These are phyloP conservation scores for Aromia moschata DNA, from an alignment of 2,888 invertebrate genomes.

Conservation along the genomic window DNA sequence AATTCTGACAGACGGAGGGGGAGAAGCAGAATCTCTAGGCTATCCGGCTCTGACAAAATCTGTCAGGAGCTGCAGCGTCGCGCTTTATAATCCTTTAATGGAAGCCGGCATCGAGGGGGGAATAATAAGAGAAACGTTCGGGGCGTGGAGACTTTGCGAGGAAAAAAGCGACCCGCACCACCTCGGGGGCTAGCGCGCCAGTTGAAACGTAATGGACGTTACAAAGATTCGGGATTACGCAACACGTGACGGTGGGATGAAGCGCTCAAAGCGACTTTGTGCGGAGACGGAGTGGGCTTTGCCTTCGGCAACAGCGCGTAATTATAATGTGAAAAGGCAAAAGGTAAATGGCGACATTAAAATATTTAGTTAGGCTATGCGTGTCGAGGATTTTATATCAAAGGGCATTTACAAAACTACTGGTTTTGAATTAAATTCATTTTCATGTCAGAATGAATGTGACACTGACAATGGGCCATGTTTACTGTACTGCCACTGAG, in stretches of 20 bases:
- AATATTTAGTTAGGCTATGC: no score
- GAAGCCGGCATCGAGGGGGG: conserved; percentile 38
- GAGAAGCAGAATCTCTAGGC: conserved; percentile 37
- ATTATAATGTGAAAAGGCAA: no score
- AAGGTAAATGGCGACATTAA: no score
- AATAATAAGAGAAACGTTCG: conserved; percentile 36
- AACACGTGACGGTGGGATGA: not conserved
- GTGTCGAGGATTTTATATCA: no score
- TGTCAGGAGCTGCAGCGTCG: conserved; percentile 41
- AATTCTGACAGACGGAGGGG: conserved; percentile 46
- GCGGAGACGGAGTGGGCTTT: no score
- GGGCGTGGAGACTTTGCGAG: conserved; percentile 29
- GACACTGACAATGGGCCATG: no score
- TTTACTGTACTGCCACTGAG: no score
- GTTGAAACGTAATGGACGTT: conserved; percentile 22
- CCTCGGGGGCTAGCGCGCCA: conserved; percentile 5
- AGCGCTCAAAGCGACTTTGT: not conserved
- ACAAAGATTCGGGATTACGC: conserved; percentile 7
- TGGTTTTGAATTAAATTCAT: no score
- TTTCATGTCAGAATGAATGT: no score
- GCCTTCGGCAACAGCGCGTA: no score
- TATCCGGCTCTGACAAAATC: conserved; percentile 39
- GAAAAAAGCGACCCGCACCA: conserved; percentile 12
- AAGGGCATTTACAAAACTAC: no score
- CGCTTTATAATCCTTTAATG: conserved; percentile 48